Evolutionary conservation across 2,797 vertebrate species (phyloP), one percentile per base, ranked within the genome.

Genomic region (Lophotriccus pileatus): DNA sequence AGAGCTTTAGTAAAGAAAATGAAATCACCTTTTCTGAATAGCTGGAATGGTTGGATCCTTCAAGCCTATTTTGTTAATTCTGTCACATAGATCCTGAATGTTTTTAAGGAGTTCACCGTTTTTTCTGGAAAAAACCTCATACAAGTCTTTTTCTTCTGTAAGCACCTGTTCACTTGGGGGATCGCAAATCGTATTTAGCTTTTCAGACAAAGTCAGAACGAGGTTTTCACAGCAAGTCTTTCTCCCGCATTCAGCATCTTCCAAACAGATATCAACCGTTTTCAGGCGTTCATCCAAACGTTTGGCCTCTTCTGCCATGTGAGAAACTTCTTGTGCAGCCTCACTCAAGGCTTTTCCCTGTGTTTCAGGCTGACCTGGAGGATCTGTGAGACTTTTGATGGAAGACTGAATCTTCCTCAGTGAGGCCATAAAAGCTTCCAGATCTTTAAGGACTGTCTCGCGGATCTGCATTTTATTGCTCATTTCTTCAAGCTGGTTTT

Each of bases 21-120:
- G 7, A 50, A 46, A 75, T 95, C 74, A 99, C 99, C 98, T 98
- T 91, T 99, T 98, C n/a, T 99, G 99, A 37, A 99, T 96, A 20
- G 99, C 99, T n/a, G 99, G 99, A 75, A 98, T 97, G 27, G 99
- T 99, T 59, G 99, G 98, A 95, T 99, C 99, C 90, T 98, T 99
- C 70, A 99, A 97, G 21, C 98, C 98, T 94, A 98, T 97, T 44
- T 93, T 97, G 85, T 98, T 97, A 14, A 98, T 97, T 3, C 94
- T 95, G 14, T 97, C 97, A 67, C 96, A 97, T 24, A 99, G 86
- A 84, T 98, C 99, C 76, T 98, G 98, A 94, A 99, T 97, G 91
- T 97, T 98, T 75, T 97, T 98, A 77, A 98, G 84, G 77, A 99
- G 96, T 10, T 97, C 97, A 47, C 95, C 95, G 44, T 96, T 98